Base-by-base conservation (phyloP, 1,140 invertebrate species). In the Harlomillsia oculata region DNA sequence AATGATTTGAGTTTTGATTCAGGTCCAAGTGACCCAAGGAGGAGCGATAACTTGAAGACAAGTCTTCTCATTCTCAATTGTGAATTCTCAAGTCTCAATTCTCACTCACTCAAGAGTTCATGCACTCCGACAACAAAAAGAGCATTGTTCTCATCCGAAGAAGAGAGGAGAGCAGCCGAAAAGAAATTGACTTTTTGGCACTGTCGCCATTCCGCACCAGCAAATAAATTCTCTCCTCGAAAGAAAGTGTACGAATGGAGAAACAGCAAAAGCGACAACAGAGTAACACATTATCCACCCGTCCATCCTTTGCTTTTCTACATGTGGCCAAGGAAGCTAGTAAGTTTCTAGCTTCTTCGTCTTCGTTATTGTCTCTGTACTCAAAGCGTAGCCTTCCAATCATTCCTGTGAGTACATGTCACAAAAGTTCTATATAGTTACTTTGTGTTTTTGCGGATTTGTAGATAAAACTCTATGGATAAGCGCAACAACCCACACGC, bases 91-190 rank as follows among this genome's bases (percentile, higher is more conserved):
- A 34, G 14, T 14, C 14, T 34, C 14, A 34, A 8, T 8, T 34
- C 30, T 6, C 14, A 8, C 14, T 8, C 30, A 34, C 6, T 8
- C 14, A 26, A n/a, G 30, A 39, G 48, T 50, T 53, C 30, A n/a
- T 53, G 37, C 51, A 40, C 51, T 53, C 51, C 36, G 51, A 53
- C 51, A 53, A 53, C 51, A 53, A 53, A 40, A 53, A 53, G 51
- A 40, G 37, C 51, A 53, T 53, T 53, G 51, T 53, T 50, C 48
- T 48, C 36, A 21, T 48, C 36, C 36, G 20, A 48, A 16, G 34
- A 48, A 32, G 28, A 48, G 34, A 51, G 34, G 39, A 39, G 36
- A 39, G 49, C 21, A 51, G 23, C 46, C 18, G 34, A 32, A 51
- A 9, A 34, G n/a, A 9, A n/a, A 34, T 34, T 34, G n/a, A 34